These are phyloP conservation scores for Python bivittatus DNA, from an alignment of 2,113 vertebrate genomes.

Conservation along the genomic window DNA sequence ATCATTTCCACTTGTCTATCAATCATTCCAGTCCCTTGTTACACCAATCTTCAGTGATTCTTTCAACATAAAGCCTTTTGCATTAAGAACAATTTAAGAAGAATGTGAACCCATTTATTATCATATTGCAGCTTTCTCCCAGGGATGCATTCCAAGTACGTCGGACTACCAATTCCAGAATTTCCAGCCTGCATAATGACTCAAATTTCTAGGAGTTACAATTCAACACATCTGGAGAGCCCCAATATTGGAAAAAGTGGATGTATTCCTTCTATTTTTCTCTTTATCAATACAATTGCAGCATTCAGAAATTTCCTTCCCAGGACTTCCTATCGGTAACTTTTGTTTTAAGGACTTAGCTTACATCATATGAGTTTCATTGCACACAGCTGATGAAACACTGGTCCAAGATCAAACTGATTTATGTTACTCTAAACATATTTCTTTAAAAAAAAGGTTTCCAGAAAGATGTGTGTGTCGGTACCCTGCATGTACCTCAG, in stretches of 20 bases:
- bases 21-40: conserved; percentile 7
- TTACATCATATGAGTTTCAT: neutral
- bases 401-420: neutral
- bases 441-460: neutral
- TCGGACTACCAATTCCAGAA: neutral
- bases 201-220: neutral
- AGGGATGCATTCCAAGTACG: neutral
- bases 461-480: neutral
- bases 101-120: neutral
- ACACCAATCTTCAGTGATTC: neutral
- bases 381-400: neutral
- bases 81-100: conserved; percentile 13
- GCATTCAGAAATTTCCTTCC: neutral
- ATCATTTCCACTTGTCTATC: conserved; percentile 23
- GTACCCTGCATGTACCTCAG: neutral
- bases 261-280: neutral
- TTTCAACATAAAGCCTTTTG: neutral
- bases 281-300: neutral
- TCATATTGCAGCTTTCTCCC: neutral
- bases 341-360: neutral
- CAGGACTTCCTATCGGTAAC: neutral
- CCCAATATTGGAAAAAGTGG: neutral
- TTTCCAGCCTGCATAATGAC: neutral
- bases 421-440: neutral
- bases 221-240: neutral